These are phyloP conservation scores for Ceriagrion tenellum DNA, from an alignment of 2,888 invertebrate species.

Conservation along the genomic window DNA sequence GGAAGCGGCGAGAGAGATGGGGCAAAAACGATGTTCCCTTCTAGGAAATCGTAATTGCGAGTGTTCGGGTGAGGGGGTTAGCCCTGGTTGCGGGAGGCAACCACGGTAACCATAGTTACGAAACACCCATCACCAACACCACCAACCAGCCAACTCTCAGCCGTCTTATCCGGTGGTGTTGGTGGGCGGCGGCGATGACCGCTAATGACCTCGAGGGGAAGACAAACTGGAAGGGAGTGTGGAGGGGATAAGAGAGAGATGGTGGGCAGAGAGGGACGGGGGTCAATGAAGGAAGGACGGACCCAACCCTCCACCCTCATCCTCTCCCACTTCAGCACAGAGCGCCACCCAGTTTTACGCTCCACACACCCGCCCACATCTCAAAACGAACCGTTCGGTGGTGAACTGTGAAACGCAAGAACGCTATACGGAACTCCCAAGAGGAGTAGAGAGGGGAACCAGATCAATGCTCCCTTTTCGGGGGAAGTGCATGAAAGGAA, in stretches of 20 bases:
- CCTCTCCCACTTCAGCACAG: background rate
- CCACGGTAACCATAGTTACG: background rate
- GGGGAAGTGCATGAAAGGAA: background rate
- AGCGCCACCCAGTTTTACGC: background rate
- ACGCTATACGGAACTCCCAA: background rate
- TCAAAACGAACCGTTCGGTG: background rate
- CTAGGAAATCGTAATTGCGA: background rate
- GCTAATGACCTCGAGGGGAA: background rate
- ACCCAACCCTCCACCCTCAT: background rate
- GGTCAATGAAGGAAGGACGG: background rate
- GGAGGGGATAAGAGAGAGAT: background rate
- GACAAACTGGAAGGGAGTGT: background rate
- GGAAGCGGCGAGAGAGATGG: background rate
- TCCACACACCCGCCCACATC: background rate
- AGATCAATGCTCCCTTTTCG: background rate
- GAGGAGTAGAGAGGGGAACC: background rate
- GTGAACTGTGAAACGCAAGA: constrained; percentile 9
- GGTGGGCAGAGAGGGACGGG: no score
- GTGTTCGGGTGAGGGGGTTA: background rate
- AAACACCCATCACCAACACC: background rate
- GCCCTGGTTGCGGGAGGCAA: background rate
- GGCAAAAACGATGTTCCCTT: background rate
- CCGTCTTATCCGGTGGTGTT: background rate
- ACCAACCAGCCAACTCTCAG: background rate
- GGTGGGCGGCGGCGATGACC: background rate